phyloP scores from a whole-genome alignment of 2,113 vertebrate genomes.

The Chionis minor region DNA sequence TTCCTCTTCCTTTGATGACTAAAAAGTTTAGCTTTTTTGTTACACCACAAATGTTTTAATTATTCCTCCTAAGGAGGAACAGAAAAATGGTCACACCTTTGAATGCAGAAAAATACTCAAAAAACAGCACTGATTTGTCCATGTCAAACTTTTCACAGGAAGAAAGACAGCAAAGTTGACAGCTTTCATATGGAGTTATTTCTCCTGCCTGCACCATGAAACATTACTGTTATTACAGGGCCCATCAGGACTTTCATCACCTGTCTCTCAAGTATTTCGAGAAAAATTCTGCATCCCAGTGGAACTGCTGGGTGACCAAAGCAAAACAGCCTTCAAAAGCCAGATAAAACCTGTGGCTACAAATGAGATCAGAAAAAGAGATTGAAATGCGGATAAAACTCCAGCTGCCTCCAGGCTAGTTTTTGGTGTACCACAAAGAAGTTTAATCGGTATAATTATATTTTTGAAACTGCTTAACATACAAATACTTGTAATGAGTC shows the following conservation, averaged over 20 bases:
- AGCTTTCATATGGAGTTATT: background rate
- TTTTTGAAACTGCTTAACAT: slow-evolving; percentile 36
- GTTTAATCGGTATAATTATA: slow-evolving; percentile 47
- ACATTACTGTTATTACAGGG: background rate
- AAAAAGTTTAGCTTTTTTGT: background rate
- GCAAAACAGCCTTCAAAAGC: background rate
- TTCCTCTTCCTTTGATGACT: background rate
- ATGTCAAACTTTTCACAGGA: background rate
- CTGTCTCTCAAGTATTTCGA: background rate
- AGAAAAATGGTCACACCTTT: background rate
- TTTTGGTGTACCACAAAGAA: slow-evolving; percentile 42
- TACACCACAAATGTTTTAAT: background rate
- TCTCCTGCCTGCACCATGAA: background rate
- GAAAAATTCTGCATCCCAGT: background rate
- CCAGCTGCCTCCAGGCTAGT: slow-evolving; percentile 17
- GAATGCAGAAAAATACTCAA: background rate
- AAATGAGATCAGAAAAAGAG: slow-evolving; percentile 20
- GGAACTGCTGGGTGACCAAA: background rate
- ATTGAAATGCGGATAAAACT: slow-evolving; percentile 19
- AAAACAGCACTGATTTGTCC: background rate
- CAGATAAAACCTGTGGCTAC: background rate
- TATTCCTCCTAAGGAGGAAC: background rate
- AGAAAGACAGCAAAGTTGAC: background rate
- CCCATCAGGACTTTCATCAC: background rate
- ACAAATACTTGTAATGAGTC: slow-evolving; percentile 42